Evolutionary conservation across 2,888 invertebrate genomes (phyloP).

Genomic region (Trichogramma evanescens): DNA sequence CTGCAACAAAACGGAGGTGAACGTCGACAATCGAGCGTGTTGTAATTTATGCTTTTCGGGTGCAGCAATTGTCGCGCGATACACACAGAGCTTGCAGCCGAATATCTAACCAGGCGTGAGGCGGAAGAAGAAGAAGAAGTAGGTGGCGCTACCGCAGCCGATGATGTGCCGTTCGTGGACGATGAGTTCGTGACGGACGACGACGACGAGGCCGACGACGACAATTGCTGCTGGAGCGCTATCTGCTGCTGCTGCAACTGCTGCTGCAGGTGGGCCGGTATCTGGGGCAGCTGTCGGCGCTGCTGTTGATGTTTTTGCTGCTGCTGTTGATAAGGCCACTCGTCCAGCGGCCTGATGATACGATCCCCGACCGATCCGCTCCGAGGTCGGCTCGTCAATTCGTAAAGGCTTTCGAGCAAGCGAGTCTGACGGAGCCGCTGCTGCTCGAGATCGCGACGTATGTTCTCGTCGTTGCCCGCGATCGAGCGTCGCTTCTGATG

Average conservation of each 20-base stretch:
- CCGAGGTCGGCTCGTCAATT: conserved; percentile 8
- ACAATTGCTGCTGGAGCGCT: conserved; percentile 20
- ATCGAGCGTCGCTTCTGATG: too few relatives aligned
- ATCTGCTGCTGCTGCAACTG: conserved; percentile 3
- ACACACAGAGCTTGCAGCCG: conserved; percentile 8
- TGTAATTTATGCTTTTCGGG: too few relatives aligned
- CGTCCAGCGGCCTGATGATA: conserved; percentile 14
- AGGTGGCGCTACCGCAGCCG: conserved; percentile 37
- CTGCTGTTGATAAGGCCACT: not conserved
- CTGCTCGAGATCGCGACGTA: conserved; percentile 18
- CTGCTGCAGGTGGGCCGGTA: not conserved
- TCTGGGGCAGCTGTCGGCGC: conserved; percentile 1
- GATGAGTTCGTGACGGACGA: conserved; percentile 32
- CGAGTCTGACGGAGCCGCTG: conserved; percentile 16
- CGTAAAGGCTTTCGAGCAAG: conserved; percentile 21
- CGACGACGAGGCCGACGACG: conserved; percentile 41
- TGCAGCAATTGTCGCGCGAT: too few relatives aligned
- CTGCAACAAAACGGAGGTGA: not conserved
- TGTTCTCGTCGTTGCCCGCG: conserved; percentile 8
- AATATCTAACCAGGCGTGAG: conserved; percentile 21
- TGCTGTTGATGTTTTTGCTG: not conserved
- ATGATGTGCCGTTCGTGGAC: conserved; percentile 37
- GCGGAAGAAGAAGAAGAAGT: conserved; percentile 34
- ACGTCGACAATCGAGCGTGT: too few relatives aligned
- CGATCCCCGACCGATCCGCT: conserved; percentile 19